Evolutionary conservation across 2,888 invertebrate species (phyloP).

Genomic region (Synanthedon vespiformis): DNA sequence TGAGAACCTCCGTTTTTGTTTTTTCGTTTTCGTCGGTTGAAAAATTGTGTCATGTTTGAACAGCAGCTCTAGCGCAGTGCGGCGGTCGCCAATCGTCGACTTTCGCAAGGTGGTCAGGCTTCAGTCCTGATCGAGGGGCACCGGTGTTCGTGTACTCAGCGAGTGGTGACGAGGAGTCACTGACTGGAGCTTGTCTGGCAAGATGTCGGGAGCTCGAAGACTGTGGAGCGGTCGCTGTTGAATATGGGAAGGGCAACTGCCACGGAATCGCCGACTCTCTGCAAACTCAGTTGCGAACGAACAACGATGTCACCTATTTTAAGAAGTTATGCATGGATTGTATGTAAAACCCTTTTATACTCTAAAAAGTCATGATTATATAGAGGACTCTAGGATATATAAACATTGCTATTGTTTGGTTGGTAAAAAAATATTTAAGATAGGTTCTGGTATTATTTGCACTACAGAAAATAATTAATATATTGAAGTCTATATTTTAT

Average conservation of each 20-base stretch:
- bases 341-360: slow-evolving; percentile 23
- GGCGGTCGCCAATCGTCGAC: slow-evolving; percentile 27
- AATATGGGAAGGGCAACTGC: slow-evolving; percentile 59
- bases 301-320: slow-evolving; percentile 74
- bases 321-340: slow-evolving; percentile 74
- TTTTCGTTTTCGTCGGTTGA: too few relatives aligned
- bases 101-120: slow-evolving; percentile 53
- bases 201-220: slow-evolving; percentile 55
- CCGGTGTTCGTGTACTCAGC: slow-evolving; percentile 61
- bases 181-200: slow-evolving; percentile 50
- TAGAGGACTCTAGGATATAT: too few relatives aligned
- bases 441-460: too few relatives aligned
- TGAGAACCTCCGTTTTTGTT: too few relatives aligned
- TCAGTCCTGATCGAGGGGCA: slow-evolving; percentile 37
- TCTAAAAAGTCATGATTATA: too few relatives aligned
- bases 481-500: too few relatives aligned
- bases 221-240: slow-evolving; percentile 49
- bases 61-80: slow-evolving; percentile 33
- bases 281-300: slow-evolving; percentile 36
- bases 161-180: slow-evolving; percentile 52
- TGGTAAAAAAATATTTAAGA: too few relatives aligned
- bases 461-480: too few relatives aligned
- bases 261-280: slow-evolving; percentile 41
- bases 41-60: too few relatives aligned
- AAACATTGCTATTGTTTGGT: too few relatives aligned